Conservation (phyloP, 2,797 vertebrate species). For the Martes flavigula region DNA sequence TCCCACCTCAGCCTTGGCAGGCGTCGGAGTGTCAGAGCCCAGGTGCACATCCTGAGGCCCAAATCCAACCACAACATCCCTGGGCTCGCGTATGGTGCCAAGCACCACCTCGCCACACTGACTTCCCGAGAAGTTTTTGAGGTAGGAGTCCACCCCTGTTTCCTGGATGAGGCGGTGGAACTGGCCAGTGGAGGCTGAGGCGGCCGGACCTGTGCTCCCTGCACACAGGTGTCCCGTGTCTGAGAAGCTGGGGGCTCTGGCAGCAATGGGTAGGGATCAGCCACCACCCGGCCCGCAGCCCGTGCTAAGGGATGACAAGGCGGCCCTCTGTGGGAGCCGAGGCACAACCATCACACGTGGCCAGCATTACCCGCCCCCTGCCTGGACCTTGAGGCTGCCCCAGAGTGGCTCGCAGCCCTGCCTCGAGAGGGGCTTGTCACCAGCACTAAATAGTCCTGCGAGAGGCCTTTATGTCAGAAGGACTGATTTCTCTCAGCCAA, state of each 20-base stretch:
- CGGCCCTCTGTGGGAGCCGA: not conserved
- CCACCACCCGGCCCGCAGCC: not conserved
- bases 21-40: not conserved
- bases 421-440: not conserved
- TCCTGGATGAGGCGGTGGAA: not conserved
- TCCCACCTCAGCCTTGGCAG: too few species aligned
- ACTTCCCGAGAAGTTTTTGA: not conserved
- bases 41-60: not conserved
- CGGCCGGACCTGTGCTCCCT: not conserved
- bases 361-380: not conserved
- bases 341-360: fast-evolving
- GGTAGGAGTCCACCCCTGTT: fast-evolving
- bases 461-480: not conserved
- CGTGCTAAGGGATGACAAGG: not conserved
- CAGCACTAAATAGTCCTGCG: not conserved
- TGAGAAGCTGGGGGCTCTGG: not conserved
- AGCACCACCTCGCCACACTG: too few species aligned
- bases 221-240: not conserved
- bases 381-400: not conserved
- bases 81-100: fast-evolving
- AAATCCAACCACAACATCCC: fast-evolving
- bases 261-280: fast-evolving
- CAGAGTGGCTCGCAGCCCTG: not conserved
- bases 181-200: not conserved
- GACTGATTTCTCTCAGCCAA: not conserved